Conservation (phyloP, 30 jellyfish, hydroid and myxozoan species). For the Phacellophora camtschatica region DNA sequence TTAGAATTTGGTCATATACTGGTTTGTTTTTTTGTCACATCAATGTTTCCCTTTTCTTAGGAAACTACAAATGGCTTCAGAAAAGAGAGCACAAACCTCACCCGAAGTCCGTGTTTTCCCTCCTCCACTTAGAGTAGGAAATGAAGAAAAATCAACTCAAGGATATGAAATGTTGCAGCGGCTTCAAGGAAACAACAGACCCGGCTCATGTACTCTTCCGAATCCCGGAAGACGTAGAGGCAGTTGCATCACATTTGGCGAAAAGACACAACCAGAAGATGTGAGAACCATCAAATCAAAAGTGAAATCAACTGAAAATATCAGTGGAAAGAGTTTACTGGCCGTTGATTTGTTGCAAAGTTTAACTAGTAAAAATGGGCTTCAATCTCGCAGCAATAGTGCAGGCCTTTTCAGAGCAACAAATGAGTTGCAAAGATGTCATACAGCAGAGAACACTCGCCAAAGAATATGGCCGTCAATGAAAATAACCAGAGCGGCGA, state of each 20-base stretch:
- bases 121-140: background rate
- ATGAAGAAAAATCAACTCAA: slow-evolving; percentile 10
- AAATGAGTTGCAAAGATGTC: slow-evolving; percentile 1
- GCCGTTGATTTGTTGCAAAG: slow-evolving; percentile 50
- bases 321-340: slow-evolving; percentile 39
- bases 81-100: slow-evolving; percentile 1
- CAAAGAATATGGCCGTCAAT: background rate
- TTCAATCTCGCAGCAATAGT: background rate
- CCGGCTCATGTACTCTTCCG: background rate
- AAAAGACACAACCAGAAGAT: background rate
- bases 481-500: background rate
- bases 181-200: slow-evolving; percentile 5
- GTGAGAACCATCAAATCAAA: background rate
- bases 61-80: slow-evolving; percentile 14
- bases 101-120: slow-evolving; percentile 1
- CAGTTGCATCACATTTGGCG: background rate
- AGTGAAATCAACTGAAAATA: slow-evolving; percentile 34
- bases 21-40: no score
- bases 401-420: background rate
- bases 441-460: background rate
- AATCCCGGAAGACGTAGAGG: background rate
- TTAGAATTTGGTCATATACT: no score
- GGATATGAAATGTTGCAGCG: slow-evolving; percentile 1
- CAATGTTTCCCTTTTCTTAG: no score
- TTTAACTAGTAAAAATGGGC: background rate